Percentiles rank a stretch among this genome's conserved stretches.
Conservation (phyloP, 2,888 invertebrate species). For the Beris morrisii region DNA sequence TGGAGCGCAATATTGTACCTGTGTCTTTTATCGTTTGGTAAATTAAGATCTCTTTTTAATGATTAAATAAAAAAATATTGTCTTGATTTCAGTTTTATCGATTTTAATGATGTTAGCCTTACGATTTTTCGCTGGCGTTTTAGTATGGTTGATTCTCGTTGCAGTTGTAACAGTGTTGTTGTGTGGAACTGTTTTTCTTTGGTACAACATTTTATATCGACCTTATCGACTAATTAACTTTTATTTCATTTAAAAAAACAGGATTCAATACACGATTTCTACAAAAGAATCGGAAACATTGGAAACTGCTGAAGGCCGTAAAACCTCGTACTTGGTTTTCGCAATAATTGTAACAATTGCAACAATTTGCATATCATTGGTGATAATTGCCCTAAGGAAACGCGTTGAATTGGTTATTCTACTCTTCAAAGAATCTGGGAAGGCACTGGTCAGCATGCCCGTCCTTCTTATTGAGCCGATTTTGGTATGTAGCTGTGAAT, state of each 20-base stretch:
- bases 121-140: conserved; percentile 61
- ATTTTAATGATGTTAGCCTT: conserved; percentile 60
- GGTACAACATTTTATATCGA: conserved; percentile 53
- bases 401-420: conserved; percentile 65
- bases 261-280: conserved; percentile 30
- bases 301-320: conserved; percentile 32
- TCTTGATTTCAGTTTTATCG: conserved; percentile 55
- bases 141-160: conserved; percentile 65
- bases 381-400: conserved; percentile 65
- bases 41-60: conserved; percentile 35
- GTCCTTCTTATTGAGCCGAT: conserved; percentile 63
- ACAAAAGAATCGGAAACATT: conserved; percentile 8
- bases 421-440: conserved; percentile 68
- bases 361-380: conserved; percentile 60
- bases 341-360: conserved; percentile 64
- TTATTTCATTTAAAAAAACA: background rate
- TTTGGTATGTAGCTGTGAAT: conserved; percentile 55
- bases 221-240: background rate
- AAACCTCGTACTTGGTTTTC: conserved; percentile 58
- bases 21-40: conserved; percentile 64
- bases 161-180: conserved; percentile 59
- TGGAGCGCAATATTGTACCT: conserved; percentile 65
- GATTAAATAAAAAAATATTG: background rate
- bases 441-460: conserved; percentile 66
- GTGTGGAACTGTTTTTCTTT: conserved; percentile 62